These are phyloP conservation scores for Thymelicus sylvestris DNA, from an alignment of 2,888 invertebrate species.

Conservation along the genomic window DNA sequence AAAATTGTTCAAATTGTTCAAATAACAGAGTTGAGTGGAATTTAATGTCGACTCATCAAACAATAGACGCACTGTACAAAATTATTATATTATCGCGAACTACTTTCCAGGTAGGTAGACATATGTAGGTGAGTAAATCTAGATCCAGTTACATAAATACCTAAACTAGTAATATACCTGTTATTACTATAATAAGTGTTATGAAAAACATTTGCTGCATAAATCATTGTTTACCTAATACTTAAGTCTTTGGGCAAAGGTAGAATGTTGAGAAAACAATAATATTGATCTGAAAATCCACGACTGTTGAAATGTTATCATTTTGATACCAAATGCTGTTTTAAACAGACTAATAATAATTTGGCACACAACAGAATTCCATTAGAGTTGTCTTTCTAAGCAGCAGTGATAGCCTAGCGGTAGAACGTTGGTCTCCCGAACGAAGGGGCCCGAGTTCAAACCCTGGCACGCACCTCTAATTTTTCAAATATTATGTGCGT, in stretches of 20 bases:
- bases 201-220: neutral
- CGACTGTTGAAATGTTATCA: neutral
- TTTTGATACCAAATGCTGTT: neutral
- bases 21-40: no score
- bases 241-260: neutral
- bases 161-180: no score
- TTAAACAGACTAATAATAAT: slow-evolving; percentile 1
- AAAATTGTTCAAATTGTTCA: no score
- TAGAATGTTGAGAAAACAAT: neutral
- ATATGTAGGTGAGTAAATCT: neutral
- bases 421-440: no score
- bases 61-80: no score
- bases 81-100: no score
- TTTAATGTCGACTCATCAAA: no score
- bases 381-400: slow-evolving; percentile 17
- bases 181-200: neutral
- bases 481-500: no score
- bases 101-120: no score
- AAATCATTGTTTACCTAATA: neutral
- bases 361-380: slow-evolving; percentile 10
- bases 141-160: neutral
- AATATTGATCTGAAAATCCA: neutral
- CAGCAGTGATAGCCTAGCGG: no score
- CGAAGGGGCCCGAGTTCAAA: no score
- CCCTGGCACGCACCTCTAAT: no score